Evolutionary conservation across 2,888 invertebrate species (phyloP), one percentile per base, ranked within the genome.

Genomic region (Margaritifera margaritifera): DNA sequence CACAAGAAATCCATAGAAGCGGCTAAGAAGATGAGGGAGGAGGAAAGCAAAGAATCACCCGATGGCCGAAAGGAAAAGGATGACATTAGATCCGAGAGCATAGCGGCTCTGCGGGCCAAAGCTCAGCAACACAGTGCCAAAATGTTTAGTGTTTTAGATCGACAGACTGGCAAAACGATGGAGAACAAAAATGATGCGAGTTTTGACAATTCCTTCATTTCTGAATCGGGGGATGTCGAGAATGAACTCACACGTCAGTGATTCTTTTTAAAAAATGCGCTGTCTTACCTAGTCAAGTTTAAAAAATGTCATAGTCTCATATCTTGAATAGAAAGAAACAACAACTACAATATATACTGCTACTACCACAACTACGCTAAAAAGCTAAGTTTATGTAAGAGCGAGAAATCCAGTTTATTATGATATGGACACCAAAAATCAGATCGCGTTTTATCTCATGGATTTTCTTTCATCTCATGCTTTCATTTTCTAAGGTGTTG

Each of bases 1-100:
- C 99, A 99, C 92, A 95, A 98, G 87, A 99, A 99, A 92, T 98
- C 97, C 63, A 91, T 98, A 88, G 99, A 99, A 92, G 98, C 99
- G 66, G 97, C 98, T 79, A 96, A 96, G 85, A 95, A 97, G 89
- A 93, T 98, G 77, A 97, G 96, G 90, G 96, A 96, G 86, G 88
- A 86, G n/a, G 86, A 87, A 71, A 80, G 86, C 42, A 95, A 96
- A 50, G 85, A 84, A 25, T 81, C 80, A 50, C 82, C 81, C 50
- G 80, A 79, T 31, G 64, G 75, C 56, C 67, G 74, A 20, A 80
- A 78, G 53, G 83, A 82, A 63, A 85, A 85, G 63, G 92, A 92
- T 72, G 92, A 92, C 81, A 89, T 93, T 70, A 91, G 93, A 67
- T 96, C 97, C 91, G 96, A 97, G 91, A 96, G 96, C 89, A 98